phyloP scores from a whole-genome alignment of 2,113 vertebrate genomes.

The Atractosteus spatula region DNA sequence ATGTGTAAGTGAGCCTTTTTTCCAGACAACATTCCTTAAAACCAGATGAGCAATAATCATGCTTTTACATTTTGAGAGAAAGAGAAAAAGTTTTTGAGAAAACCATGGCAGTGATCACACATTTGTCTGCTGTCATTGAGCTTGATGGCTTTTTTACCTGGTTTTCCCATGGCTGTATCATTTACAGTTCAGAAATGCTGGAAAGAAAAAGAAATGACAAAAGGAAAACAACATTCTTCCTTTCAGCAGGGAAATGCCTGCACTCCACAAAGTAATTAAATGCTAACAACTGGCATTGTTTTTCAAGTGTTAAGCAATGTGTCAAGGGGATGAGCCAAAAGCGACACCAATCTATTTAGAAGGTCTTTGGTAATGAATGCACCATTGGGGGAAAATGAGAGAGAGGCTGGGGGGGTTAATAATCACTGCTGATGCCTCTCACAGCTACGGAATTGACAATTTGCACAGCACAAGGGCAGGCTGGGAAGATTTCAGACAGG shows the following conservation, averaged over 20 bases:
- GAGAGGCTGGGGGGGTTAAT: constrained; percentile 28
- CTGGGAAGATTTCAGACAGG: constrained; percentile 35
- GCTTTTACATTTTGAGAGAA: no score
- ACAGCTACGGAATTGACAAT: constrained; percentile 38
- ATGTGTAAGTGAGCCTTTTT: no score
- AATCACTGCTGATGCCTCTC: no score
- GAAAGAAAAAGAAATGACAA: constrained; percentile 44
- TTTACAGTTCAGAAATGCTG: constrained; percentile 44
- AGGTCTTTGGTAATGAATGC: constrained; percentile 41
- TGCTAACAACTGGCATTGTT: constrained; percentile 43
- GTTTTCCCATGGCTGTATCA: constrained; percentile 56
- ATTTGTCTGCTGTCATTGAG: constrained; percentile 49
- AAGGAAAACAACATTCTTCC: constrained; percentile 46
- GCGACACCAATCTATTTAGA: constrained; percentile 27
- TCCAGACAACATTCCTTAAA: not conserved
- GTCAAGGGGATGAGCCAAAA: constrained; percentile 26
- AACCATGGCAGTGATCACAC: constrained; percentile 45
- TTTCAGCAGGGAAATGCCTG: constrained; percentile 49
- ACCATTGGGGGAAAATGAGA: constrained; percentile 38
- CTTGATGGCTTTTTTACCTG: constrained; percentile 67
- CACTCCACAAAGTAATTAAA: constrained; percentile 59
- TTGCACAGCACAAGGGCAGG: constrained; percentile 9
- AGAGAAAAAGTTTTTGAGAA: constrained; percentile 22
- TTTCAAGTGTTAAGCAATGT: constrained; percentile 49
- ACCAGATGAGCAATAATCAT: constrained; percentile 28